A percentile compares a stretch with the other conserved stretches of the same genome.
Evolutionary conservation across 2,113 vertebrate genomes (phyloP).

Genomic region (Xiphophorus couchianus): DNA sequence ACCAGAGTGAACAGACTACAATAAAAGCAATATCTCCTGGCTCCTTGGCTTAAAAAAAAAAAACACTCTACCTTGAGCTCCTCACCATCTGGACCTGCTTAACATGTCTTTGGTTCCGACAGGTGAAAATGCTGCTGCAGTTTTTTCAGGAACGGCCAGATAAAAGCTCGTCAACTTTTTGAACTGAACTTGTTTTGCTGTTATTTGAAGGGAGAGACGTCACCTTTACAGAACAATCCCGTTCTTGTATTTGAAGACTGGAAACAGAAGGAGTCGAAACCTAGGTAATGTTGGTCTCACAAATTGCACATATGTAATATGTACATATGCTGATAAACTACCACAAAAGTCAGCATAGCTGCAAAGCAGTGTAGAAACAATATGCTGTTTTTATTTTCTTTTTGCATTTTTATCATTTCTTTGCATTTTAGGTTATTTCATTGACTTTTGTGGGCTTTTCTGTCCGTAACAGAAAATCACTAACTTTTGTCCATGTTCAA

Average conservation of each 20-base stretch:
- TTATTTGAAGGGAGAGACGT: background rate
- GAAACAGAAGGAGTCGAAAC: background rate
- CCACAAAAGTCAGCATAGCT: too few species aligned
- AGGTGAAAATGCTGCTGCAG: background rate
- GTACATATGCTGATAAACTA: too few species aligned
- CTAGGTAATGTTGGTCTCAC: too few species aligned
- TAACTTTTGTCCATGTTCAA: too few species aligned
- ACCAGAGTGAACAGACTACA: background rate
- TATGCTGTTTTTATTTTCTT: too few species aligned
- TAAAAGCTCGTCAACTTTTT: background rate
- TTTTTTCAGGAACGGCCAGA: background rate
- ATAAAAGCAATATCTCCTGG: background rate
- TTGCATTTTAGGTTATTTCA: too few species aligned
- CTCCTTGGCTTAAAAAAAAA: background rate
- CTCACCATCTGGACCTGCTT: slow-evolving; percentile 4
- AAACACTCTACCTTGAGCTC: background rate
- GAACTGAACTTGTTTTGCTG: background rate
- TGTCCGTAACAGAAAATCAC: too few species aligned
- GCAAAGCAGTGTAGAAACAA: too few species aligned
- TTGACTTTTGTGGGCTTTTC: too few species aligned
- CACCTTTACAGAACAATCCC: background rate
- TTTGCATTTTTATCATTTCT: too few species aligned
- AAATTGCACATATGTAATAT: too few species aligned
- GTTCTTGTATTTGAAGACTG: background rate
- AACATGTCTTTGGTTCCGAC: background rate